Evolutionary conservation across 64 coral and sea anemone species (phyloP).

Genomic region (Pocillopora verrucosa): DNA sequence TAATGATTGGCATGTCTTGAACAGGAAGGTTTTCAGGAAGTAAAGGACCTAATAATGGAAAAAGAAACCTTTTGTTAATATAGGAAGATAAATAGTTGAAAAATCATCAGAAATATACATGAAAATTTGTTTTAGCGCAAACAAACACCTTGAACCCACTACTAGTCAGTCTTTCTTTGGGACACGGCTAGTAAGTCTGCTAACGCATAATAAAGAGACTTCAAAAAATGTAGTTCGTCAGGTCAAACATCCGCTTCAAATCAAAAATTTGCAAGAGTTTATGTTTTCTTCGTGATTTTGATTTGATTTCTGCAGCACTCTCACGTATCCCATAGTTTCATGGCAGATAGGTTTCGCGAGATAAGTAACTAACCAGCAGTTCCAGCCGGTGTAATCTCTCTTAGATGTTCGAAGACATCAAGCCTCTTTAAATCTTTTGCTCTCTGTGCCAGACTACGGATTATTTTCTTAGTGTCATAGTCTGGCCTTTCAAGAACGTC

Average conservation of each 20-base stretch:
- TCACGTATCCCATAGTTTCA: no score
- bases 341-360: no score
- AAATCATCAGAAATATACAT: not conserved
- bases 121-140: not conserved
- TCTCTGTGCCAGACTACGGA: not conserved
- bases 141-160: no score
- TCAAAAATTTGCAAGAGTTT: no score
- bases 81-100: not conserved
- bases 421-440: not conserved
- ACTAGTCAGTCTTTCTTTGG: no score
- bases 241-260: no score
- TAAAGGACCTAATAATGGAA: not conserved
- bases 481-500: not conserved
- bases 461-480: not conserved
- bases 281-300: not conserved
- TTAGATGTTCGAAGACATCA: not conserved
- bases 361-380: not conserved
- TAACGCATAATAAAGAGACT: no score
- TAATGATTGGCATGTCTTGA: not conserved
- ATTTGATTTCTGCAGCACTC: not conserved
- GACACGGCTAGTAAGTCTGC: no score
- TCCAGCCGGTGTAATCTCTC: not conserved
- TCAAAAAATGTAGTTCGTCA: no score
- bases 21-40: not conserved
- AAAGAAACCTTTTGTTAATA: not conserved